Conservation (phyloP, 2,113 vertebrate species). For the Stigmatopora argus region DNA sequence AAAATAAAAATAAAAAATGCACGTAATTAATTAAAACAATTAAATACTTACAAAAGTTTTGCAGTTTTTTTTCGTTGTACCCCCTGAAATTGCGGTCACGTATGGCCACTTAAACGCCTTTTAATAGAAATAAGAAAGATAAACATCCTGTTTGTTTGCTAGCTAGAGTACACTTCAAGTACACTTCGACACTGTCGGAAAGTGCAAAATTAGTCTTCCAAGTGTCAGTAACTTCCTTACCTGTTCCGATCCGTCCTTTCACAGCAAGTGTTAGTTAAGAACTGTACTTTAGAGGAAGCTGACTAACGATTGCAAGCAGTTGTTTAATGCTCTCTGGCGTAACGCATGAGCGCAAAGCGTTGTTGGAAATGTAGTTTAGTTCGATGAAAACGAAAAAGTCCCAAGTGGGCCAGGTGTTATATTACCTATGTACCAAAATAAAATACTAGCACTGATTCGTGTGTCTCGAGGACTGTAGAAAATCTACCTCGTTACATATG, state of each 20-base stretch:
- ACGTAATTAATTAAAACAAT: neutral
- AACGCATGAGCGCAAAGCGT: conserved; percentile 28
- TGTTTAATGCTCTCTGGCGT: conserved; percentile 28
- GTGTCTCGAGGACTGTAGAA: too few species aligned
- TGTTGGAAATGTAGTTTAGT: conserved; percentile 47
- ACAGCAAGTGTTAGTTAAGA: neutral
- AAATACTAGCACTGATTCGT: too few species aligned
- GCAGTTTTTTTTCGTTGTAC: neutral
- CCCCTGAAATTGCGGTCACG: neutral
- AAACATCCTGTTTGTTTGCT: neutral
- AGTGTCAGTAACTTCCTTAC: neutral
- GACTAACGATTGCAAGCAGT: neutral
- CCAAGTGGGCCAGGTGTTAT: too few species aligned
- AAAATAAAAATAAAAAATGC: neutral
- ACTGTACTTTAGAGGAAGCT: neutral
- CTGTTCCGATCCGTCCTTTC: neutral
- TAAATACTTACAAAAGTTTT: neutral
- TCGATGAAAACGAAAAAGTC: neutral
- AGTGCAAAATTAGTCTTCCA: rapidly evolving
- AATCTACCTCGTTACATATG: too few species aligned
- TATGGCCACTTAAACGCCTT: neutral
- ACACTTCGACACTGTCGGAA: neutral
- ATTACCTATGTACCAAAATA: too few species aligned
- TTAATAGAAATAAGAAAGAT: neutral
- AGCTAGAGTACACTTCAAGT: neutral